Conservation (phyloP, 2,797 vertebrate genomes). For the Spinibarbus caldwelli region DNA sequence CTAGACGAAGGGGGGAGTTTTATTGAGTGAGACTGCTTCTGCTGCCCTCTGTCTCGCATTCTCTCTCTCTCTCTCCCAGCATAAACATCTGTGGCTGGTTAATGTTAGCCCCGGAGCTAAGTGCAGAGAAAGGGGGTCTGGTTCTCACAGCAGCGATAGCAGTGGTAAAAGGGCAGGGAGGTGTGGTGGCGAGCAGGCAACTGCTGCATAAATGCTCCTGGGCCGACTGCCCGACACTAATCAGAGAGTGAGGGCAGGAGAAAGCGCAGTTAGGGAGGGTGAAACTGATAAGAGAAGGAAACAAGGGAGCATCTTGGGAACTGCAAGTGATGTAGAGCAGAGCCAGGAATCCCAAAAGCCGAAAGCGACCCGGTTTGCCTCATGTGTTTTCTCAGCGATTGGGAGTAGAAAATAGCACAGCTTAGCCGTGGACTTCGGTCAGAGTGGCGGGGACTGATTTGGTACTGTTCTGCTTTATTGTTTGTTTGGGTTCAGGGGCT, state of each 20-base stretch:
- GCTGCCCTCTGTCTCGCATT: conserved; percentile 63
- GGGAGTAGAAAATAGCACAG: conserved; percentile 63
- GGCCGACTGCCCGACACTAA: conserved; percentile 69
- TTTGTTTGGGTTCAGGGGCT: conserved; percentile 48
- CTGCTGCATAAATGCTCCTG: conserved; percentile 64
- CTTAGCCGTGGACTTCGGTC: conserved; percentile 43
- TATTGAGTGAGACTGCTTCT: conserved; percentile 80
- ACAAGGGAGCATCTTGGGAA: conserved; percentile 80
- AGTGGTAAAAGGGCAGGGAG: conserved; percentile 80
- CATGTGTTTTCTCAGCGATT: conserved; percentile 71
- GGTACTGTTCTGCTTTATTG: conserved; percentile 56
- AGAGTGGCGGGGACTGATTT: conserved; percentile 41
- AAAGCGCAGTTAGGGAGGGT: conserved; percentile 50
- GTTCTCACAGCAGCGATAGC: conserved; percentile 80
- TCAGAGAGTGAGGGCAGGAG: conserved; percentile 37
- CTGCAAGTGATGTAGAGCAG: conserved; percentile 83
- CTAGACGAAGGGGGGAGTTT: conserved; percentile 70
- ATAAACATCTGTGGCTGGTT: conserved; percentile 84
- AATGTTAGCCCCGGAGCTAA: conserved; percentile 85
- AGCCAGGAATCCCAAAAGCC: conserved; percentile 70
- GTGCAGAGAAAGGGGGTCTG: conserved; percentile 82
- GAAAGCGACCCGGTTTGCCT: conserved; percentile 67
- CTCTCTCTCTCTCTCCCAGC: conserved; percentile 58
- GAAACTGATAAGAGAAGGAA: conserved; percentile 83
- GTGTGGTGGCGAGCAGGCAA: conserved; percentile 71